Base-by-base conservation (phyloP, 2,797 vertebrate genomes). In the Yasuhikotakia modesta region DNA sequence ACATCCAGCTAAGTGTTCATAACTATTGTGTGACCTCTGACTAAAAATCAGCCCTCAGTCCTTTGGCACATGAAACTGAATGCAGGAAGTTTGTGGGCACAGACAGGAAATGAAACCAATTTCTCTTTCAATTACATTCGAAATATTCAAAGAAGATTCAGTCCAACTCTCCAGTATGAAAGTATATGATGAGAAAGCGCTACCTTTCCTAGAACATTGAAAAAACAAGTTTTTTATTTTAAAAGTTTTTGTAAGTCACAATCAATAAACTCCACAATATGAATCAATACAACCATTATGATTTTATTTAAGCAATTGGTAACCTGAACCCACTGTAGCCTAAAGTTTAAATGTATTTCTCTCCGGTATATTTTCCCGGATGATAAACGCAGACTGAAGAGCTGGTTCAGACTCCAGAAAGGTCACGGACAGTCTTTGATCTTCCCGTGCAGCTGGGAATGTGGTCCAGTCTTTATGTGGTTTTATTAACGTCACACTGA, bases 391-490 rank as follows among this genome's bases (percentile, higher is more conserved):
- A 66, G 14, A 43, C 39, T 69, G 69, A 48, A 4, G 11, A 35
- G 4, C 17, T 73, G 43, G 55, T 39, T 13, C 46, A 52, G 13
- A 7, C 19, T 43, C 30, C 22, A 1, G 7, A 74, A 80, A 77
- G 78, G 78, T 79, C 35, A 21, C 8, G 45, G 12, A 32, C 63
- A 66, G 67, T 30, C 63, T 80, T 78, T 81, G 77, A 81, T 80
- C 57, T 74, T 64, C 32, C 17, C 55, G 73, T 81, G 81, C 83
- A 80, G 80, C 81, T 83, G 84, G 76, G 82, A 85, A 85, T 35
- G 53, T 79, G 72, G 61, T 80, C n/a, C 24, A 17, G 76, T 73
- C 74, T 79, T 84, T 67, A 81, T 76, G 72, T 35, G 19, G 22
- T 39, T 57, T 66, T 21, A 71, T 74, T 67, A 76, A 76, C 72